Percentiles rank a stretch among this genome's conserved stretches.
Evolutionary conservation across 2,888 invertebrate species (phyloP).

Genomic region (Torymus aiolomorphi): DNA sequence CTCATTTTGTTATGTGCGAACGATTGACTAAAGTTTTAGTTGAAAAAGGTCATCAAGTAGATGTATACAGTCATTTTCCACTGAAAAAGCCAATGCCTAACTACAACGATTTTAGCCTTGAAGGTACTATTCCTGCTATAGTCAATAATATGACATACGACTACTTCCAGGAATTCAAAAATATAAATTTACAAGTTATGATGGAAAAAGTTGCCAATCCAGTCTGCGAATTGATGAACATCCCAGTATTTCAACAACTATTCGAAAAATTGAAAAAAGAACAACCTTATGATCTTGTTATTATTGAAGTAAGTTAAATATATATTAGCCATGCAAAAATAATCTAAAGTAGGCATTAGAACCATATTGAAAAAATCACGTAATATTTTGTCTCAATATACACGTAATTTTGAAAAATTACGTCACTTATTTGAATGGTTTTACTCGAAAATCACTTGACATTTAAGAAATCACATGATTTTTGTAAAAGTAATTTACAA

Average conservation of each 20-base stretch:
- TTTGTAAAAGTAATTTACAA: too few relatives aligned
- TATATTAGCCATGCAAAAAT: too few relatives aligned
- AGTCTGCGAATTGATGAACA: not conserved
- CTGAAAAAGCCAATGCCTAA: not conserved
- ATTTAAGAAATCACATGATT: too few relatives aligned
- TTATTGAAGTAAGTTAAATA: not conserved
- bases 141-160: not conserved
- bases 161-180: too few relatives aligned
- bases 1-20: slow-evolving; percentile 77
- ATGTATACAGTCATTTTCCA: slow-evolving; percentile 64
- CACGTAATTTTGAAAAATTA: too few relatives aligned
- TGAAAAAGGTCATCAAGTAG: slow-evolving; percentile 76
- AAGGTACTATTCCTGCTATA: not conserved
- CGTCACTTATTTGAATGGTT: too few relatives aligned
- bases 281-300: not conserved
- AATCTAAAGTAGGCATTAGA: too few relatives aligned
- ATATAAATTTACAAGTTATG: too few relatives aligned
- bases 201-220: not conserved
- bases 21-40: slow-evolving; percentile 75
- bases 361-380: too few relatives aligned
- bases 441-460: too few relatives aligned
- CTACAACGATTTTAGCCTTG: not conserved
- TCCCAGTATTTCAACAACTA: not conserved
- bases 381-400: too few relatives aligned
- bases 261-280: not conserved